phyloP scores from a whole-genome alignment of 2,797 vertebrate species.

The Hydrophis major region DNA sequence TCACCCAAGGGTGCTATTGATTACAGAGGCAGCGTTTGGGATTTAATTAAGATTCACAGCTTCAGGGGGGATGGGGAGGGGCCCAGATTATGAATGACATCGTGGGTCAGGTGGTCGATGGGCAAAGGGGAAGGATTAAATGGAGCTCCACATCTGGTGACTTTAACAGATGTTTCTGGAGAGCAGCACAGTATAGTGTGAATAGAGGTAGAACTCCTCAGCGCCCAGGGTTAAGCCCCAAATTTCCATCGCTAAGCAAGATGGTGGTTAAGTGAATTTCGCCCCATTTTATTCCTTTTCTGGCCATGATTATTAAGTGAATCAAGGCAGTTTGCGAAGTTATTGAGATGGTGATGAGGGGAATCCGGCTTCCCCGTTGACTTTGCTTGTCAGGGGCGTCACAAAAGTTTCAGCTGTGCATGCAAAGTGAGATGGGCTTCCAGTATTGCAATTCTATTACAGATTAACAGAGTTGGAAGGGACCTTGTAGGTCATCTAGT shows the following conservation, averaged over 20 bases:
- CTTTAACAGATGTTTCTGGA: neutral
- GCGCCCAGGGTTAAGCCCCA: too few species aligned
- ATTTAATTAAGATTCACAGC: neutral
- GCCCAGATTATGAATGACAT: neutral
- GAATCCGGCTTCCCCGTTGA: too few species aligned
- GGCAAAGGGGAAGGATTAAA: neutral
- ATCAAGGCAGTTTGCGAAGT: too few species aligned
- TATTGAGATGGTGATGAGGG: too few species aligned
- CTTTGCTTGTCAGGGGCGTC: too few species aligned
- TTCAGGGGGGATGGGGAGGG: neutral
- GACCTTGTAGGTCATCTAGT: too few species aligned
- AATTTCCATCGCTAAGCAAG: too few species aligned
- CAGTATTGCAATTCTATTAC: neutral
- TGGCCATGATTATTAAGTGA: too few species aligned
- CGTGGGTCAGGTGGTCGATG: neutral
- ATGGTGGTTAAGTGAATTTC: too few species aligned
- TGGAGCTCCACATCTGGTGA: neutral
- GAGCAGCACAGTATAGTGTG: neutral
- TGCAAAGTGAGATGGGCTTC: constrained; percentile 21
- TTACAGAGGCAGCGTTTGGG: neutral
- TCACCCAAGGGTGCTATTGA: neutral
- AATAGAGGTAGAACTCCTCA: too few species aligned
- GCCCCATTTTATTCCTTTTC: too few species aligned
- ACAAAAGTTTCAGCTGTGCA: constrained; percentile 14
- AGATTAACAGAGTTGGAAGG: too few species aligned